Evolutionary conservation across 2,113 vertebrate genomes (phyloP).

Genomic region (Panthera leo): DNA sequence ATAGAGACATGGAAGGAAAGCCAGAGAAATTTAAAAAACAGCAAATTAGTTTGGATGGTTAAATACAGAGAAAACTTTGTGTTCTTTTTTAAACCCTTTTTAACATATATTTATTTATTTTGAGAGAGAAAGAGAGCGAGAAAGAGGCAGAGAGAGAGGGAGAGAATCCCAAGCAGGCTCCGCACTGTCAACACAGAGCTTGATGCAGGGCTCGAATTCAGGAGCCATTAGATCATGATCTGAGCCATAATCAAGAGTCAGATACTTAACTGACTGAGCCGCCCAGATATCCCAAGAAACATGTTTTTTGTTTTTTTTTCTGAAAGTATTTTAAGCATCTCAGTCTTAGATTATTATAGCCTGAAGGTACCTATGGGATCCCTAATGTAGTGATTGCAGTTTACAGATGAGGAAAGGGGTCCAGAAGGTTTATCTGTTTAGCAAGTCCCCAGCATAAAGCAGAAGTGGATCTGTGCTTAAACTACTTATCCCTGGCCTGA

Average conservation of each 20-base stretch:
- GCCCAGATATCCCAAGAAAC: no score
- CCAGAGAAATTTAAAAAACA: not conserved
- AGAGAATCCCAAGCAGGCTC: no score
- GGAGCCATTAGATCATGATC: no score
- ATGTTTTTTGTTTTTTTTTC: not conserved
- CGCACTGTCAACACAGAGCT: no score
- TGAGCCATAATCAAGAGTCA: no score
- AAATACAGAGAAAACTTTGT: not conserved
- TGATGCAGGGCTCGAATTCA: no score
- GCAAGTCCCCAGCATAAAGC: not conserved
- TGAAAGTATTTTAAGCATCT: not conserved
- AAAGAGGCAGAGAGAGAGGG: no score
- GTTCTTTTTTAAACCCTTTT: no score
- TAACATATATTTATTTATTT: no score
- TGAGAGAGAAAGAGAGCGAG: no score
- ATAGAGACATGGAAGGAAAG: not conserved
- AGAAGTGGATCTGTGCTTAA: not conserved
- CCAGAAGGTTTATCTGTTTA: not conserved
- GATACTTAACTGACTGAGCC: no score
- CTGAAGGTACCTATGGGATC: not conserved
- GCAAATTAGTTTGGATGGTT: not conserved
- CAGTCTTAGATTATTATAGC: not conserved
- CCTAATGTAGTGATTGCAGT: not conserved
- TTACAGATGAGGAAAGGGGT: not conserved
- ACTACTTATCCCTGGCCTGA: not conserved